Base-by-base conservation (phyloP, 2,888 invertebrate genomes). In the Lobophora halterata region DNA sequence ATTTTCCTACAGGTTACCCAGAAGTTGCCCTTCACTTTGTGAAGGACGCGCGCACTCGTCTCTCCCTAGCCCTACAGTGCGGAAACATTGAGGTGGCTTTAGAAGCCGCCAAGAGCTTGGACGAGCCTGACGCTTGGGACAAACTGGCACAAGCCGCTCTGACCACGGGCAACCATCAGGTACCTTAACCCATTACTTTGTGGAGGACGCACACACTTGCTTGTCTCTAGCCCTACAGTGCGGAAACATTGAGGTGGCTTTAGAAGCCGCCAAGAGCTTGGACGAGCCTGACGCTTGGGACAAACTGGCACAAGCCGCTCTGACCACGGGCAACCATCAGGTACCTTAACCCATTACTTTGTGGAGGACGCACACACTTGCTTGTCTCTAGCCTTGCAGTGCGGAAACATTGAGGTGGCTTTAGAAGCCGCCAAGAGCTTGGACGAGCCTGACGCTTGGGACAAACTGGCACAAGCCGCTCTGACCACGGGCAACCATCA, bases 1-100 rank as follows among this genome's bases (percentile, higher is more conserved):
- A 7, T 27, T 20, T 19, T 5, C 19, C 3, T 5, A 1, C 55
- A 85, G 88, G 88, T 1, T 99, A 99, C 73, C 99, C 99, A 0
- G 99, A 99, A 82, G 98, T 99, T 5, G 99, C 99, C 0, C 88
- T 99, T 2, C 99, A 99, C 80, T 99, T 99, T 82, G 99, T 99
- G 1, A 99, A 99, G 77, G 99, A 99, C 73, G 96, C 99, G 50
- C 98, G 98, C 71, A 99, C 99, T 0, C 90, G 98, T 9, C 96
- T 99, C 66, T 94, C 97, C 0, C 81, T 99, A 38, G 99, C 99
- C 0, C 80, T 99, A 14, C 99, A 99, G 77, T 99, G 99, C 76
- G 98, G 98, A 1, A 99, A 99, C 77, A 97, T 99, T 55, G 98
- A 99, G 73, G 97, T 97, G 35, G 99, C 99, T 0, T 73, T 99